Base-by-base conservation (phyloP, 2,888 invertebrate genomes). In the Drosophila mayaguana region DNA sequence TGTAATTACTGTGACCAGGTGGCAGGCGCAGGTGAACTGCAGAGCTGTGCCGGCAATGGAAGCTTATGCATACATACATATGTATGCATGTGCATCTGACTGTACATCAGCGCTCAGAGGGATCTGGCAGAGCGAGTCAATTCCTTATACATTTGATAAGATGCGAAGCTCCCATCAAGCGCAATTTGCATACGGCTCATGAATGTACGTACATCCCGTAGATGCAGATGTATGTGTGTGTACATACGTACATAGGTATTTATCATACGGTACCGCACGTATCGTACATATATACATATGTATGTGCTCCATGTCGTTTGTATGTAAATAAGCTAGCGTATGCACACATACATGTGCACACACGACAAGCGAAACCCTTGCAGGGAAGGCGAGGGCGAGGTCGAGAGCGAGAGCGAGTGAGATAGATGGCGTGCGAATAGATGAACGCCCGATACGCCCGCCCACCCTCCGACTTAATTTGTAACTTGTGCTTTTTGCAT, bases 401-500 rank as follows among this genome's bases (percentile, higher is more conserved):
- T 3, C 9, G 4, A 18, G 42, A 11, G 7, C 28, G 28, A n/a
- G n/a, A 16, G 32, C 11, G 18, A 32, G 48, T 6, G 18, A 34
- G 50, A 32, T 32, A 38, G 38, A 67, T 54, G 69, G 34, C 55
- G 70, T 59, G 50, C 70, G 55, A 60, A 46, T 57, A 76, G 59
- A 71, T 61, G 28, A 62, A 59, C 53, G 65, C 53, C 57, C 60
- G 40, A 50, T 76, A 72, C 80, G 64, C 63, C 60, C 80, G 68
- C 65, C 67, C 77, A 64, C 61, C 28, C 28, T 28, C 32, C 76
- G 71, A 80, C 82, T 80, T 82, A 83, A 88, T 83, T 86, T 83
- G 75, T 82, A 80, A 73, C 76, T 73, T 80, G 72, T 75, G 64
- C 72, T 75, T 75, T 82, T 88, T 82, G 71, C 76, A 82, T 88